phyloP scores from a whole-genome alignment of 2,113 vertebrate species.

The Marmota monax region DNA sequence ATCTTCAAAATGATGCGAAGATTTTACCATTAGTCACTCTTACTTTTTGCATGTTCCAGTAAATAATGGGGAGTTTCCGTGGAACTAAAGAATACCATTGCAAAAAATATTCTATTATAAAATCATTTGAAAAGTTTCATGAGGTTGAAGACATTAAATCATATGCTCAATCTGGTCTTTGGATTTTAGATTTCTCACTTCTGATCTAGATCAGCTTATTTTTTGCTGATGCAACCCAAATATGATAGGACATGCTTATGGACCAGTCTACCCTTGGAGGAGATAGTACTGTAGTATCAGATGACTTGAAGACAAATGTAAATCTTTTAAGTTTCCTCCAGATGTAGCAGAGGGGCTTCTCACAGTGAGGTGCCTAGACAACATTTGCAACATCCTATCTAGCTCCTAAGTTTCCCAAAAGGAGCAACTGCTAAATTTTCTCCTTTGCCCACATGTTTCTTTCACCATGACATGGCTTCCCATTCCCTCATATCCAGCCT shows the following conservation, averaged over 20 bases:
- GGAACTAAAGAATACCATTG: not conserved
- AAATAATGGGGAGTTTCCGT: not conserved
- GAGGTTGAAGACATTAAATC: not conserved
- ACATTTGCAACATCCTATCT: not conserved
- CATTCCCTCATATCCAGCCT: not conserved
- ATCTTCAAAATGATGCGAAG: not conserved
- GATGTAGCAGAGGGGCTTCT: not conserved
- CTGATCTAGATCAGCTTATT: not conserved
- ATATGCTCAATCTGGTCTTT: not conserved
- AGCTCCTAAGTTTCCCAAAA: not conserved
- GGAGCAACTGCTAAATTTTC: not conserved
- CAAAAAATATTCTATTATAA: not conserved
- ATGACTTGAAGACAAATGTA: not conserved
- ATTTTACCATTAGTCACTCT: not conserved
- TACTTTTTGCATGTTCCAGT: not conserved
- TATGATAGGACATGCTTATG: not conserved
- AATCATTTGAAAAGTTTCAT: not conserved
- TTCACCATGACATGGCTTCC: not conserved
- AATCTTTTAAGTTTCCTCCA: slow-evolving; percentile 21
- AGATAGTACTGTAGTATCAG: not conserved
- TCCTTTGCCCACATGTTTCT: not conserved
- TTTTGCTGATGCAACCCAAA: not conserved
- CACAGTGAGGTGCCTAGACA: not conserved
- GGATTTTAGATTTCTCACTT: not conserved
- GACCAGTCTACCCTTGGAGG: not conserved